A percentile compares a stretch with the other conserved stretches of the same genome.
Evolutionary conservation across 2,113 vertebrate genomes (phyloP).

Genomic region (Pipa parva): DNA sequence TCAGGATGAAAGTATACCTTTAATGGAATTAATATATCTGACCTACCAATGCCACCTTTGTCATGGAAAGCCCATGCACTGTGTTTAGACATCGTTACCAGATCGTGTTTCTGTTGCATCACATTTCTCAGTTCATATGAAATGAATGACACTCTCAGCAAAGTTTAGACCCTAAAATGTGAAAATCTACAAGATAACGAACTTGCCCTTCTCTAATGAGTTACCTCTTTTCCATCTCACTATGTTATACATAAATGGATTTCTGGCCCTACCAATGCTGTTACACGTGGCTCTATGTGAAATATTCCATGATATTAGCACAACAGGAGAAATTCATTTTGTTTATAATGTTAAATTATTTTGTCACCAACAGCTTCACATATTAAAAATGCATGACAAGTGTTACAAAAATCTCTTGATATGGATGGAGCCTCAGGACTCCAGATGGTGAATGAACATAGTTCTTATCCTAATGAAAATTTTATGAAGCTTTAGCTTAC

Average conservation of each 20-base stretch:
- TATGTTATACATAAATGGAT: background rate
- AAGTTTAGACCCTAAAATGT: background rate
- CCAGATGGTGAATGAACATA: slow-evolving; percentile 35
- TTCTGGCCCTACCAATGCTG: background rate
- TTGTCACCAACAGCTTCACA: slow-evolving; percentile 13
- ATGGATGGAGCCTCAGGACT: slow-evolving; percentile 11
- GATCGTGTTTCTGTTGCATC: slow-evolving; percentile 8
- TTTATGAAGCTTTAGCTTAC: slow-evolving; percentile 24
- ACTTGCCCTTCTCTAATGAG: background rate
- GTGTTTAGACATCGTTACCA: slow-evolving; percentile 7
- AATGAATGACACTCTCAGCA: slow-evolving; percentile 11
- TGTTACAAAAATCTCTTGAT: slow-evolving; percentile 31
- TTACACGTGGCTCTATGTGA: slow-evolving; percentile 4
- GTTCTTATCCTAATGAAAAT: slow-evolving; percentile 33
- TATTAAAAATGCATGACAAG: slow-evolving; percentile 37
- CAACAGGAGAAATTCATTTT: slow-evolving; percentile 9
- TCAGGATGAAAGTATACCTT: too few relatives aligned
- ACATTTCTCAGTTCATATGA: slow-evolving; percentile 1
- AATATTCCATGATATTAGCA: slow-evolving; percentile 16
- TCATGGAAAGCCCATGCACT: background rate
- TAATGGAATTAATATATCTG: too few relatives aligned
- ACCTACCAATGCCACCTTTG: background rate
- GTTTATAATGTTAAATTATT: slow-evolving; percentile 20
- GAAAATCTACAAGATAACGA: slow-evolving; percentile 7
- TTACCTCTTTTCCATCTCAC: background rate